These are phyloP conservation scores for Babyrousa celebensis DNA, from an alignment of 2,797 vertebrate genomes.

Conservation along the genomic window DNA sequence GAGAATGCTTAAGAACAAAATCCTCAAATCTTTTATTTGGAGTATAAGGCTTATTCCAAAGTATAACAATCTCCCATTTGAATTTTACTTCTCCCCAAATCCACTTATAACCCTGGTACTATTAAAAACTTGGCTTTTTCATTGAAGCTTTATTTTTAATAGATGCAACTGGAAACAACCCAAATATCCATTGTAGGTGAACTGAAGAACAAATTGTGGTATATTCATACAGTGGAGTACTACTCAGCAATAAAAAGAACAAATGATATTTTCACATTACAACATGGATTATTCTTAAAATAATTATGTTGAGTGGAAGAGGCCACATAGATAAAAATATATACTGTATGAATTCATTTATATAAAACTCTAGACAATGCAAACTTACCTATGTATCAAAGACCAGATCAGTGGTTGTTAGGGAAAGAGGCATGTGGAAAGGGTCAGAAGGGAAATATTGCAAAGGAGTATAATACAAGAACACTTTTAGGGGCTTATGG, in stretches of 20 bases:
- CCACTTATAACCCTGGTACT: not conserved
- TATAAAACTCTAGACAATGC: slow-evolving; percentile 1
- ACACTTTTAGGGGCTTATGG: not conserved
- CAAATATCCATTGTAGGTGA: not conserved
- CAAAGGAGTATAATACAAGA: not conserved
- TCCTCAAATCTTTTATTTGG: not conserved
- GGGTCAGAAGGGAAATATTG: not conserved
- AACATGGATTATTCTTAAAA: slow-evolving; percentile 15
- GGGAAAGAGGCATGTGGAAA: not conserved
- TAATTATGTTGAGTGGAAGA: slow-evolving; percentile 35
- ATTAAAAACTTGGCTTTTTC: not conserved
- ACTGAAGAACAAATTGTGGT: not conserved
- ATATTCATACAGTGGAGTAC: not conserved
- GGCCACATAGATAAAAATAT: slow-evolving; percentile 17
- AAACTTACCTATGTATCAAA: not conserved
- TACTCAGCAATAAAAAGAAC: not conserved
- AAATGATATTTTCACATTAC: not conserved
- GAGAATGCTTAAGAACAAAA: slow-evolving; percentile 21
- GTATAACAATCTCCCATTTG: not conserved
- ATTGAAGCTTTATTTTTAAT: not conserved
- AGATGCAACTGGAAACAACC: not conserved
- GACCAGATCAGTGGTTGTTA: not conserved
- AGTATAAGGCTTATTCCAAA: not conserved
- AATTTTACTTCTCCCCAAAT: not conserved
- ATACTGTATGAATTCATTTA: not conserved